Conservation (phyloP, 2,113 vertebrate species). For the Chamaetylas fuelleborni region DNA sequence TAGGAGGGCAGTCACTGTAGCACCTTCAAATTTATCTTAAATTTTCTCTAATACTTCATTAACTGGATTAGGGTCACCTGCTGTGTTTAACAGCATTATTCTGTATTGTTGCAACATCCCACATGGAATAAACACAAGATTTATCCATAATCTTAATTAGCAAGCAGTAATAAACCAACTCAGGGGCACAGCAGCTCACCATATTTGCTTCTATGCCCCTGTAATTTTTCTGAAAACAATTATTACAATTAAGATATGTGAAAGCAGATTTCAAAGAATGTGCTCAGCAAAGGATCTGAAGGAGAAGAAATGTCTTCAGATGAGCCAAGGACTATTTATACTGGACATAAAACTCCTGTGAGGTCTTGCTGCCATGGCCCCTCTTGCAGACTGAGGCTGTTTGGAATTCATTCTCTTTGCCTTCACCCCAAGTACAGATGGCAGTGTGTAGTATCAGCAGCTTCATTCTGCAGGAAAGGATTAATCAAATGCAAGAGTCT, state of each 20-base stretch:
- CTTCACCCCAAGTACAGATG: not conserved
- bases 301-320: not conserved
- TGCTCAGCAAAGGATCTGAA: not conserved
- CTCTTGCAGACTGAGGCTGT: not conserved
- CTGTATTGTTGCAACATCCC: not conserved
- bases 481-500: not conserved
- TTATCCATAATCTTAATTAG: conserved; percentile 31
- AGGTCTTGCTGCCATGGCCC: not conserved
- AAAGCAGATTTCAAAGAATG: not conserved
- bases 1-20: not conserved
- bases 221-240: not conserved
- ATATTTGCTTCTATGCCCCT: not conserved
- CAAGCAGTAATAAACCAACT: not conserved
- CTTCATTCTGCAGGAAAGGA: not conserved
- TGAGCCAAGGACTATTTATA: not conserved
- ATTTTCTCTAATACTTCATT: not conserved
- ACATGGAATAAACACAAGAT: not conserved
- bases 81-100: not conserved
- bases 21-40: conserved; percentile 7
- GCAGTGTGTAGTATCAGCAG: not conserved
- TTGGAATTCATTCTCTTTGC: not conserved
- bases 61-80: not conserved
- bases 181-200: not conserved
- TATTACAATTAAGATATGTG: not conserved
- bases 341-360: not conserved